A percentile compares a stretch with the other conserved stretches of the same genome.
Conservation (phyloP, 2,113 vertebrate species). For the Barnardius zonarius region DNA sequence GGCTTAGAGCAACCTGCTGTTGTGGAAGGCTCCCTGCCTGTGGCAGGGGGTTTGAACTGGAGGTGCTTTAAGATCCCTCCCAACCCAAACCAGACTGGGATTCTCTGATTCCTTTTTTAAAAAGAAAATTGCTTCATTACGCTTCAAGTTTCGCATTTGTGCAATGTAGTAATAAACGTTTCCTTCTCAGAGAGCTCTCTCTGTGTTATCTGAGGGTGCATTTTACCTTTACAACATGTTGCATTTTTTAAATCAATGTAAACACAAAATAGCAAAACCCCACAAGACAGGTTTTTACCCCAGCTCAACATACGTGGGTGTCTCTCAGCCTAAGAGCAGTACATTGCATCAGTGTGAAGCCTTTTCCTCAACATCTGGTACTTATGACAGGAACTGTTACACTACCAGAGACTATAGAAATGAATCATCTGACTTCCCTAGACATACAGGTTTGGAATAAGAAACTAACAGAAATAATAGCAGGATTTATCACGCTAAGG, state of each 20-base stretch:
- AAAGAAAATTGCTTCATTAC: not conserved
- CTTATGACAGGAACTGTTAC: not conserved
- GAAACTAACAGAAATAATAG: not conserved
- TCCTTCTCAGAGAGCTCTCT: not conserved
- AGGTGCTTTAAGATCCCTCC: not conserved
- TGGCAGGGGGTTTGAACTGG: not conserved
- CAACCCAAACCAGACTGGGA: not conserved
- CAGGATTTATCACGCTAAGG: not conserved
- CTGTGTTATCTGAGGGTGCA: not conserved
- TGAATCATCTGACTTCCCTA: not conserved
- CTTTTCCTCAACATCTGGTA: not conserved
- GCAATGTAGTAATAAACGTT: not conserved
- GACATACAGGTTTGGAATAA: not conserved
- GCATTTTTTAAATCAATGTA: not conserved
- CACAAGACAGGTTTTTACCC: not conserved
- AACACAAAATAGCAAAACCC: not conserved
- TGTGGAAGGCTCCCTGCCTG: not conserved
- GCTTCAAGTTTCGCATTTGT: not conserved
- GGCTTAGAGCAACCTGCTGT: not conserved
- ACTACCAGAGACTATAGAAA: not conserved
- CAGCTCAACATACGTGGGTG: not conserved
- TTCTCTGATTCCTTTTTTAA: not conserved
- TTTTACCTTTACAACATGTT: not conserved
- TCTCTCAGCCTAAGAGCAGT: rapidly evolving
- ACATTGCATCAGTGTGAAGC: not conserved